phyloP scores from a whole-genome alignment of 2,888 invertebrate genomes.

The Mesorhabditis belari region DNA sequence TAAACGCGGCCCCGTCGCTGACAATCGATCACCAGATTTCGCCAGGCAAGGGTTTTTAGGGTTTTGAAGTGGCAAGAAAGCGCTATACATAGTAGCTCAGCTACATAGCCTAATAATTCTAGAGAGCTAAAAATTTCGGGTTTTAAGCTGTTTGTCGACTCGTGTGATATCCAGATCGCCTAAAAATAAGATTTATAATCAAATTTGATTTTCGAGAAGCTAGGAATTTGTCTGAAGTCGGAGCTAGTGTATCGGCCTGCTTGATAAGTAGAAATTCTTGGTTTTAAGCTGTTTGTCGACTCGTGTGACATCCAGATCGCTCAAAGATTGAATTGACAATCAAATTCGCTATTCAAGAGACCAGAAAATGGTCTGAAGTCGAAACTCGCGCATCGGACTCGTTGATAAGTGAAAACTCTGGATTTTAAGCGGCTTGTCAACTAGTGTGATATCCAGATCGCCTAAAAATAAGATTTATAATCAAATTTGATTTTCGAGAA shows the following conservation, averaged over 20 bases:
- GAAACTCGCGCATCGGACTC: background rate
- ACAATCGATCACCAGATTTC: slow-evolving; percentile 51
- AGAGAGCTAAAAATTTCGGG: slow-evolving; percentile 2
- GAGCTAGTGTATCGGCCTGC: no score
- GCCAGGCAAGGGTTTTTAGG: background rate
- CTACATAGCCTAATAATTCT: no score
- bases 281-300: background rate
- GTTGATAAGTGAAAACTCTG: background rate
- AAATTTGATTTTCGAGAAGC: background rate
- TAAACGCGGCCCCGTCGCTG: slow-evolving; percentile 59
- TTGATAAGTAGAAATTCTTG: background rate
- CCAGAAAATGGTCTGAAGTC: no score
- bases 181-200: slow-evolving; percentile 2
- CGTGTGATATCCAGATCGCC: background rate
- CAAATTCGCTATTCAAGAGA: no score
- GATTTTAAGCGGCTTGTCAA: background rate
- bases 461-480: slow-evolving; percentile 1
- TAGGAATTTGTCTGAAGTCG: no score
- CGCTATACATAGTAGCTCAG: no score
- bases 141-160: no score
- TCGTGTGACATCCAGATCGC: no score
- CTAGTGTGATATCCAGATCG: background rate
- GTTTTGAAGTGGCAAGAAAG: no score
- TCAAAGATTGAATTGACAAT: background rate
- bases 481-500: background rate